phyloP scores from a whole-genome alignment of 2,888 invertebrate species.

The Congeria kusceri region DNA sequence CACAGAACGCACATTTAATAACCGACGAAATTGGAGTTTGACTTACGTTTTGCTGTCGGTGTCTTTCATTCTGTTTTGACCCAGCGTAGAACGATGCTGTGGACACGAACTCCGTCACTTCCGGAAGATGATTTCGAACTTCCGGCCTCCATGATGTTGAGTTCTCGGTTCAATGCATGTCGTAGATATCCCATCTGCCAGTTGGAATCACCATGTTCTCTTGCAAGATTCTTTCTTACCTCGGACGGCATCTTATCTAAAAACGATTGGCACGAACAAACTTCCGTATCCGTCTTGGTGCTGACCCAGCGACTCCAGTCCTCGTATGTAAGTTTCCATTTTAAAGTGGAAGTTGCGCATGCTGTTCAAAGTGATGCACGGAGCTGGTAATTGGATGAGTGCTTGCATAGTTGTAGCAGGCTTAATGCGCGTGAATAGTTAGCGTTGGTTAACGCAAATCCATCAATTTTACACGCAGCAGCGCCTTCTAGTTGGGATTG shows the following conservation, averaged over 20 bases:
- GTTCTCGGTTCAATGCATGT: conserved; percentile 10
- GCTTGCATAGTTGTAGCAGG: conserved; percentile 26
- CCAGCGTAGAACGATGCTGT: not conserved
- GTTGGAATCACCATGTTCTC: conserved; percentile 14
- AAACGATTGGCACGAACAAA: conserved; percentile 17
- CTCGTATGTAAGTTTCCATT: conserved; percentile 20
- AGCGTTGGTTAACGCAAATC: conserved; percentile 35
- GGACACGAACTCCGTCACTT: not conserved
- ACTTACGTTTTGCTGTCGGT: too few relatives aligned
- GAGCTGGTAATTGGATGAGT: conserved; percentile 16
- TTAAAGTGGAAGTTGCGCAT: conserved; percentile 18
- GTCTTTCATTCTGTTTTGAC: too few relatives aligned
- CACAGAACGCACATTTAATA: too few relatives aligned
- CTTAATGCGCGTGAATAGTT: conserved; percentile 23
- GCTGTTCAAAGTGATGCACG: conserved; percentile 8
- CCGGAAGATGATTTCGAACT: not conserved
- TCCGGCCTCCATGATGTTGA: conserved; percentile 16
- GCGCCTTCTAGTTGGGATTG: conserved; percentile 10
- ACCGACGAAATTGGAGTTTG: too few relatives aligned
- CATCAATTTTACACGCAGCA: conserved; percentile 19
- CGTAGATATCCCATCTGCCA: conserved; percentile 9
- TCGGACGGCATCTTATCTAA: conserved; percentile 20
- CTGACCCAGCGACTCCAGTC: conserved; percentile 21
- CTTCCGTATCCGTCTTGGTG: conserved; percentile 25
- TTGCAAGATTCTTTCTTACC: conserved; percentile 9